Base-by-base conservation (phyloP, 2,113 vertebrate genomes). In the Callocephalon fimbriatum region DNA sequence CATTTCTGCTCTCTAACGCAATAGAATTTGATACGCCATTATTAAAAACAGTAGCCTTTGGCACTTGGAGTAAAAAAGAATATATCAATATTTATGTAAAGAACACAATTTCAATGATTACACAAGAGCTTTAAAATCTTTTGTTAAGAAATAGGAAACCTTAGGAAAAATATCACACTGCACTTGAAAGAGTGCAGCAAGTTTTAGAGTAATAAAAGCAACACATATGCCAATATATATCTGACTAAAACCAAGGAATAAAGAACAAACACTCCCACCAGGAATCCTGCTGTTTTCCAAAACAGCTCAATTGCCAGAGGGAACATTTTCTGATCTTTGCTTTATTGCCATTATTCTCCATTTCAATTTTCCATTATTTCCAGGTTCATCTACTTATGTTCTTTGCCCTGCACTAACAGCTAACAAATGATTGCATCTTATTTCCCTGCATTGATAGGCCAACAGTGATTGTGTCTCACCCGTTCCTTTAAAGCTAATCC, bases 31-130 rank as follows among this genome's bases (percentile, higher is more conserved):
- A 98, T 97, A 97, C 97, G 97, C 97, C 98, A 82, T 96, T 97
- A 98, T 98, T 98, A 99, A 99, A 99, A 99, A 98, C 96, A 95
- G 97, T 98, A 98, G 97, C 98, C 98, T 99, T 99, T 99, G 99
- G 99, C 98, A 99, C 98, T 98, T 98, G 91, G 98, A 98, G 98
- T 98, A 98, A 97, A 98, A 98, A 98, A 98, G 98, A 98, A 98
- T 98, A 97, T 98, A 98, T 98, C 98, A 98, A 98, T 98, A 98
- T 98, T 98, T 96, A 98, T 98, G 98, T 98, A 98, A 98, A 98
- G 97, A 97, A 98, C 97, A 97, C 92, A 98, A 97, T 97, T 97
- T 98, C 97, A 98, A 97, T 98, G 98, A 98, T 97, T 98, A 97
- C 97, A 98, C 98, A 98, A 98, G 98, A 98, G 92, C 94, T 98